These are phyloP conservation scores for Cardinalis cardinalis DNA, from an alignment of 2,113 vertebrate genomes.

Conservation along the genomic window DNA sequence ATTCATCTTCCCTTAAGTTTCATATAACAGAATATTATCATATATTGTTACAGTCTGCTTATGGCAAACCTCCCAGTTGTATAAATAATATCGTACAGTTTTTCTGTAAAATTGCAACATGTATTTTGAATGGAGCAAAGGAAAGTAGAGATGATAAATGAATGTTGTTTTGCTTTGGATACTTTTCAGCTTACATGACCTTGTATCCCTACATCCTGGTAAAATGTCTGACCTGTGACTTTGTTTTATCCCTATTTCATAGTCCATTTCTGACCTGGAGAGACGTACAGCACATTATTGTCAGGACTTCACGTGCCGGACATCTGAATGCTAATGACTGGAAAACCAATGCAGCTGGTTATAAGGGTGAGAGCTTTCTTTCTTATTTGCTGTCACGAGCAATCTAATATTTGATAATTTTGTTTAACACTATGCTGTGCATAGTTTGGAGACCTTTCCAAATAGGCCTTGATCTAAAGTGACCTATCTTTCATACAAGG, in stretches of 20 bases:
- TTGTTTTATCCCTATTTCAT: conserved; percentile 60
- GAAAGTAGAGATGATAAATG: neutral
- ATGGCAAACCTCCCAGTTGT: neutral
- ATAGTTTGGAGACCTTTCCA: conserved; percentile 15
- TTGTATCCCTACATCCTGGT: conserved; percentile 45
- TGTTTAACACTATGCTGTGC: neutral
- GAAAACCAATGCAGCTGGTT: conserved; percentile 98
- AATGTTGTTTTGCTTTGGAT: conserved; percentile 23
- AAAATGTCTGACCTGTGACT: conserved; percentile 61
- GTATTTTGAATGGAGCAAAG: neutral
- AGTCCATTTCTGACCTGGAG: conserved; percentile 94
- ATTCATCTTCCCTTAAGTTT: neutral
- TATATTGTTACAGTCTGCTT: neutral
- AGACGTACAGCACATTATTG: conserved; percentile 98
- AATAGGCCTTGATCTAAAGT: neutral
- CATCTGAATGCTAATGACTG: conserved; percentile 97
- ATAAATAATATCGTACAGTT: neutral
- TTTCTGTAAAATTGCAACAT: conserved; percentile 6
- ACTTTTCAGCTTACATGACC: conserved; percentile 37
- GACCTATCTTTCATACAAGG: neutral
- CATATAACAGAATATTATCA: neutral
- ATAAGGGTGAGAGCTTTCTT: conserved; percentile 86
- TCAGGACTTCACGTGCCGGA: conserved; percentile 94
- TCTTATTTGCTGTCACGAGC: conserved; percentile 61
- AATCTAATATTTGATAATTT: conserved; percentile 47